phyloP scores from a whole-genome alignment of 2,888 invertebrate species.

The Leptodirus hochenwartii region DNA sequence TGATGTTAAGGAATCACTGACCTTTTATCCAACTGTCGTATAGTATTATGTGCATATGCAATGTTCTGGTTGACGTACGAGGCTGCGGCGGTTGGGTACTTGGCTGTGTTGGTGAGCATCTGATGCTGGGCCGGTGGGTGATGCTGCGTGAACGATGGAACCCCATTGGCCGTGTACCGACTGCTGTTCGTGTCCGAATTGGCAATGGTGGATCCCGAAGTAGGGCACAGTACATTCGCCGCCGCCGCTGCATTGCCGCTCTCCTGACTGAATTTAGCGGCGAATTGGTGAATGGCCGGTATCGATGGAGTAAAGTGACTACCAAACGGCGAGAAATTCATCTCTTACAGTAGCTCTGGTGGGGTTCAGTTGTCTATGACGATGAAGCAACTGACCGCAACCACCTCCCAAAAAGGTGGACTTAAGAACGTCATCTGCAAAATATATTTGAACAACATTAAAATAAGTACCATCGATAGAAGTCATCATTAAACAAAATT shows the following conservation, averaged over 20 bases:
- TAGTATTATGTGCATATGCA: conserved; percentile 20
- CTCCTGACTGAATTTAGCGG: conserved; percentile 46
- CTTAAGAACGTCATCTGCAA: too few species aligned
- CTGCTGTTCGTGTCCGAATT: conserved; percentile 15
- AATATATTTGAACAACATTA: too few species aligned
- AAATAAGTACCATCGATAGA: too few species aligned
- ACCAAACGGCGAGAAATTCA: conserved; percentile 79
- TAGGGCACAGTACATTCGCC: too few species aligned
- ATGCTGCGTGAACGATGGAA: conserved; percentile 30
- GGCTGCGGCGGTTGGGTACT: conserved; percentile 18
- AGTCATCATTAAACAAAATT: too few species aligned
- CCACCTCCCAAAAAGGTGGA: too few species aligned
- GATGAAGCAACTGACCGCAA: conserved; percentile 7
- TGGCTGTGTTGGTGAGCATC: conserved; percentile 17
- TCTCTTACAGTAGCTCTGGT: too few species aligned
- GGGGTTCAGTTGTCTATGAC: conserved; percentile 15
- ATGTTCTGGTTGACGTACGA: conserved; percentile 21
- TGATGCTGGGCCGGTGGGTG: conserved; percentile 22
- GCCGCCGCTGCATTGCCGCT: conserved; percentile 13
- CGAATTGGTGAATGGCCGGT: conserved; percentile 69
- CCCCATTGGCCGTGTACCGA: conserved; percentile 27
- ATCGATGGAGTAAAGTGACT: conserved; percentile 60
- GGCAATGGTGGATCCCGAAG: too few species aligned
- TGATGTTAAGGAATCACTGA: too few species aligned
- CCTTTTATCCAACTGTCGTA: conserved; percentile 21